Evolutionary conservation across 2,797 vertebrate genomes (phyloP).

Genomic region (Micropoecilia bifurca): DNA sequence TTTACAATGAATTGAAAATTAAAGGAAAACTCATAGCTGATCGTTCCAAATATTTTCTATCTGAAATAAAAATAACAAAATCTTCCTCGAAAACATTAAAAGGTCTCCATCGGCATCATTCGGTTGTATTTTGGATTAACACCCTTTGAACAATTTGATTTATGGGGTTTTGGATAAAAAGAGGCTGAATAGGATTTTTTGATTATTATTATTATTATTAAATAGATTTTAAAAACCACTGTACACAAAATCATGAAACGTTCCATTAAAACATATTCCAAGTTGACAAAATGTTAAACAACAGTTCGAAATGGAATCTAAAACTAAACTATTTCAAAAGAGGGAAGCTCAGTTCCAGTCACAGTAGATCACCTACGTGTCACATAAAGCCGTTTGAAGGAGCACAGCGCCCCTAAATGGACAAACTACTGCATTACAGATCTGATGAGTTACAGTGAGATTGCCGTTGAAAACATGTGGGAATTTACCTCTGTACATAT

Average conservation of each 20-base stretch:
- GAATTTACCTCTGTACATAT: constrained; percentile 76
- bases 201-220: neutral
- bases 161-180: neutral
- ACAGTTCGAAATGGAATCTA: neutral
- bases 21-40: neutral
- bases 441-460: neutral
- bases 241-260: neutral
- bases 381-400: neutral
- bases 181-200: neutral
- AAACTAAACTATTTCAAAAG: neutral
- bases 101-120: neutral
- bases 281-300: neutral
- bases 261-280: neutral
- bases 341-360: neutral
- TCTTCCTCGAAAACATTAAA: neutral
- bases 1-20: neutral
- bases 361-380: neutral
- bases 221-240: neutral
- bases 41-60: neutral
- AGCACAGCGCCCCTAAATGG: constrained; percentile 34
- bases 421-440: neutral
- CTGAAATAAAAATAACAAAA: neutral
- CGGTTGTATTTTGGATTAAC: neutral
- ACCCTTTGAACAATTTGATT: neutral
- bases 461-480: neutral